Conservation (phyloP, 2,888 invertebrate genomes). For the Chaitophorus viminalis region DNA sequence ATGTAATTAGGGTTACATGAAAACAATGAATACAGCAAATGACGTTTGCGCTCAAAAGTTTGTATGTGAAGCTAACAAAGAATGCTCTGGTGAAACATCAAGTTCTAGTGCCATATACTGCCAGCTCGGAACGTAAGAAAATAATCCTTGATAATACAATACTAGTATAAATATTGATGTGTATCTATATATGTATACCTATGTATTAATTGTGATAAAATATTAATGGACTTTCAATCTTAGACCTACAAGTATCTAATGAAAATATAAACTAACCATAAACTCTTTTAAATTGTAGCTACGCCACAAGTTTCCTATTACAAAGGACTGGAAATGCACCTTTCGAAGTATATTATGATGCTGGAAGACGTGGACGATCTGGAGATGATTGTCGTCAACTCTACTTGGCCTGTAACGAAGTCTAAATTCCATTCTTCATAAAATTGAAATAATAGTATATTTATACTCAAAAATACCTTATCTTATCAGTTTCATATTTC, state of each 20-base stretch:
- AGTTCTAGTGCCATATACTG: constrained; percentile 82
- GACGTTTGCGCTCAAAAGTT: constrained; percentile 88
- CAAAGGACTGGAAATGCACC: constrained; percentile 74
- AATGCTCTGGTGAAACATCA: constrained; percentile 83
- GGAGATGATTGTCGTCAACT: constrained; percentile 87
- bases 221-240: background rate
- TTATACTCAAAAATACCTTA: background rate
- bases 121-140: constrained; percentile 88
- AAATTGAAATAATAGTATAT: constrained; percentile 14
- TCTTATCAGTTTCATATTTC: constrained; percentile 18
- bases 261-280: background rate
- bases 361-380: constrained; percentile 84
- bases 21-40: constrained; percentile 78
- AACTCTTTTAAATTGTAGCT: constrained; percentile 70
- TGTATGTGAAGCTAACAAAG: constrained; percentile 88
- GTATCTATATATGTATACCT: background rate
- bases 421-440: constrained; percentile 69
- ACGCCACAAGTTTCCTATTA: constrained; percentile 85
- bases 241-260: too few species aligned
- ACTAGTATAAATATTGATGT: background rate
- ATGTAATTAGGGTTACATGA: constrained; percentile 77
- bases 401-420: constrained; percentile 89
- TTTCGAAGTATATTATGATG: constrained; percentile 85
- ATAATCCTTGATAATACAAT: background rate
- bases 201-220: background rate